These are phyloP conservation scores for Chloroclysta siterata DNA, from an alignment of 2,888 invertebrate species.

Conservation along the genomic window DNA sequence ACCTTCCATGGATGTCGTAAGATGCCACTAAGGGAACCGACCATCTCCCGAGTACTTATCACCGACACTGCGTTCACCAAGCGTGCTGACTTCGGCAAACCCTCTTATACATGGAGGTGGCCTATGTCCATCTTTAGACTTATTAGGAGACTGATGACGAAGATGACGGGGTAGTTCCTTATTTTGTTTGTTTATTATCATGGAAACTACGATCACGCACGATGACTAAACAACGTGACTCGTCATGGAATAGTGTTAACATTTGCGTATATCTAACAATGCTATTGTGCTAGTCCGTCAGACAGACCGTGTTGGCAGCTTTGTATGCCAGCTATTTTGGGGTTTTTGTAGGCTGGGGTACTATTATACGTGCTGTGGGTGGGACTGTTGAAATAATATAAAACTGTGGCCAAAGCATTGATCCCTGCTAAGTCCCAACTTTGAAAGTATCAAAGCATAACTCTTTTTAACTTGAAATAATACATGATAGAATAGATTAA, in stretches of 20 bases:
- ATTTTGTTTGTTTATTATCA: slow-evolving; percentile 1
- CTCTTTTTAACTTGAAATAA: background rate
- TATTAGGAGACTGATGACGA: too few relatives aligned
- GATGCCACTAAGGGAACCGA: too few relatives aligned
- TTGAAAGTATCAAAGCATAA: background rate
- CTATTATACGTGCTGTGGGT: background rate
- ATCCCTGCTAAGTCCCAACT: slow-evolving; percentile 4
- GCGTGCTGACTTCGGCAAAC: too few relatives aligned
- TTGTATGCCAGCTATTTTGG: slow-evolving; percentile 10
- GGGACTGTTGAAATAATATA: background rate
- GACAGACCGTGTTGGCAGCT: slow-evolving; percentile 15
- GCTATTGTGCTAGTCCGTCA: slow-evolving; percentile 22
- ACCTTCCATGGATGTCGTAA: too few relatives aligned
- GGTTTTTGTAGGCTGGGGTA: background rate
- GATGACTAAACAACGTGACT: slow-evolving; percentile 15
- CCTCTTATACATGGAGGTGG: too few relatives aligned
- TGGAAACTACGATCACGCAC: slow-evolving; percentile 9
- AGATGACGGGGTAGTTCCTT: background rate
- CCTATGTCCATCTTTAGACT: too few relatives aligned
- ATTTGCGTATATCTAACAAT: slow-evolving; percentile 23
- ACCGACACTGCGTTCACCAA: too few relatives aligned
- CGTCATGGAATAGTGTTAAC: slow-evolving; percentile 21
- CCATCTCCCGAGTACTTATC: too few relatives aligned
- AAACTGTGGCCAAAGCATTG: background rate
- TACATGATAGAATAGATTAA: background rate